Evolutionary conservation across 2,797 vertebrate species (phyloP).

Genomic region (Bryconaethiops microstoma): DNA sequence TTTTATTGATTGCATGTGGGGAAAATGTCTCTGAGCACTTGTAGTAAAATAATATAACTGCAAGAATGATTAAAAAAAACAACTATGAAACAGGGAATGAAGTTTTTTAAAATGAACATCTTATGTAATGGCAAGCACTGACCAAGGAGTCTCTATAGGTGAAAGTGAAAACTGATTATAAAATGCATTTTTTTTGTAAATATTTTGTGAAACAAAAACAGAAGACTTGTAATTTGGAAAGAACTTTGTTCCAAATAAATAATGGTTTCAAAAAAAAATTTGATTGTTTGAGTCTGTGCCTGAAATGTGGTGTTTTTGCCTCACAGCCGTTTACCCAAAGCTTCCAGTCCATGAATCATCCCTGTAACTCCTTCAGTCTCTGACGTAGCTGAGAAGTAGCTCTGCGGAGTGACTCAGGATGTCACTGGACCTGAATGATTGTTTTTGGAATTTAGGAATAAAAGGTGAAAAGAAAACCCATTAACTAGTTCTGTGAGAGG

Average conservation of each 20-base stretch:
- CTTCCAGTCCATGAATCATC: not conserved
- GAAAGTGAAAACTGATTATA: conserved; percentile 45
- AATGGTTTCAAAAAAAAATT: conserved; percentile 50
- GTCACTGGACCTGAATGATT: not conserved
- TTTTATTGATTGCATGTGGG: conserved; percentile 78
- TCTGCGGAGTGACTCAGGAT: no score
- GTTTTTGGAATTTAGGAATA: not conserved
- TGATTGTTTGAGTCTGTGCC: not conserved
- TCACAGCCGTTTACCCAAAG: not conserved
- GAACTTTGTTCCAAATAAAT: conserved; percentile 78
- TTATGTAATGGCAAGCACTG: conserved; percentile 50
- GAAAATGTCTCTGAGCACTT: conserved; percentile 67
- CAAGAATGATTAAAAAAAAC: conserved; percentile 44
- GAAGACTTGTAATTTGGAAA: conserved; percentile 75
- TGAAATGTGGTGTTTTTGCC: not conserved
- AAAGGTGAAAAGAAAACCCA: no score
- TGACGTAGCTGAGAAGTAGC: not conserved
- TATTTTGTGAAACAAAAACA: conserved; percentile 82
- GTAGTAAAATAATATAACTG: conserved; percentile 57
- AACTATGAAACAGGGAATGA: conserved; percentile 48
- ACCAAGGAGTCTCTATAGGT: conserved; percentile 50
- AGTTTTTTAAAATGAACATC: conserved; percentile 21
- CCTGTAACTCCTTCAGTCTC: conserved; percentile 1
- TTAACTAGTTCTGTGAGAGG: not conserved
- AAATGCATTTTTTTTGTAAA: conserved; percentile 79